A percentile compares a stretch with the other conserved stretches of the same genome.
Evolutionary conservation across 2,888 invertebrate genomes (phyloP).

Genomic region (Ennomos fuscantarius): DNA sequence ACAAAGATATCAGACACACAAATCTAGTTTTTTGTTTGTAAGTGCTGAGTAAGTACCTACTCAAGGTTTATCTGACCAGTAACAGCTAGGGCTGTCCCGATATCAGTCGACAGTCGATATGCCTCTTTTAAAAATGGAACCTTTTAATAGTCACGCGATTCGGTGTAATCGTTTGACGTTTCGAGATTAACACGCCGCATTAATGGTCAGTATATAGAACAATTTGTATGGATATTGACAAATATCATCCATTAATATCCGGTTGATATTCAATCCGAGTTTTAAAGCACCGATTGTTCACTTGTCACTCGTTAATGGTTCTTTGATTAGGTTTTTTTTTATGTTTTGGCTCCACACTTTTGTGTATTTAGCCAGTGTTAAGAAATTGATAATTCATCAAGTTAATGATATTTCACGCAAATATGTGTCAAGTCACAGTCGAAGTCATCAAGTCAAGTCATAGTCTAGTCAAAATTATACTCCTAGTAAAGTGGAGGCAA

Average conservation of each 20-base stretch:
- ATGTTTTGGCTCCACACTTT: no score
- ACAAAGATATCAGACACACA: no score
- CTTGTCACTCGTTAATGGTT: conserved; percentile 51
- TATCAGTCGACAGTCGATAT: conserved; percentile 66
- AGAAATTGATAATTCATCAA: no score
- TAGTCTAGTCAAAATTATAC: no score
- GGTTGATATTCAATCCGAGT: conserved; percentile 48
- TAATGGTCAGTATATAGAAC: conserved; percentile 65
- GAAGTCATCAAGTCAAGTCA: no score
- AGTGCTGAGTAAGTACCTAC: no score
- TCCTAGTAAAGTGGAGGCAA: no score
- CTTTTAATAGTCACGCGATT: conserved; percentile 77
- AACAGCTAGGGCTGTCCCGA: conserved; percentile 24
- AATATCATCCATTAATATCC: conserved; percentile 67
- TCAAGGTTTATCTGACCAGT: neutral
- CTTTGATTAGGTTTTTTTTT: conserved; percentile 32
- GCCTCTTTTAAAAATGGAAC: conserved; percentile 72
- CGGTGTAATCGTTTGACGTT: conserved; percentile 72
- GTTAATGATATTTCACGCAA: no score
- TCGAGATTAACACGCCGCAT: conserved; percentile 68
- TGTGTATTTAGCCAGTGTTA: no score
- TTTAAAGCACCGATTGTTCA: conserved; percentile 61
- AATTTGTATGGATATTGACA: conserved; percentile 72
- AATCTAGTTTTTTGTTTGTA: no score
- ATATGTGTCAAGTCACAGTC: no score